These are phyloP conservation scores for Zoanthus gigantus DNA, from an alignment of 92 coral and sea anemone genomes.

Conservation along the genomic window DNA sequence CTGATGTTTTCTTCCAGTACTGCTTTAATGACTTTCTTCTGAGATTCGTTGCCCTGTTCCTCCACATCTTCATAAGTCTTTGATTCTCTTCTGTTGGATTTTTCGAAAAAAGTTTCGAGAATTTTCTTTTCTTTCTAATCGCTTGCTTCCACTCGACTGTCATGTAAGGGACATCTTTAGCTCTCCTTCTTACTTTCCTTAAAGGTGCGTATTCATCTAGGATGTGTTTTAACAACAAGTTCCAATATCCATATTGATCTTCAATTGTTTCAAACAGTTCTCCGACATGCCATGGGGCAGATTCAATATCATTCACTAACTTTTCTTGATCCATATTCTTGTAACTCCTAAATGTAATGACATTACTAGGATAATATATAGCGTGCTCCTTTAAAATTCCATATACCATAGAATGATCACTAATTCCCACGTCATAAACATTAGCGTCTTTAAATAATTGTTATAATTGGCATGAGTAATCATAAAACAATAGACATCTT, in stretches of 20 bases:
- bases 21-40: conserved; percentile 23
- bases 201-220: conserved; percentile 28
- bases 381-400: no score
- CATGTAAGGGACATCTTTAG: conserved; percentile 52
- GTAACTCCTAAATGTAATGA: conserved; percentile 14
- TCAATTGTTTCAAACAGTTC: conserved; percentile 28
- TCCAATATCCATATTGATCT: conserved; percentile 43
- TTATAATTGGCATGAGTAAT: no score
- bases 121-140: conserved; percentile 10
- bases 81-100: neutral
- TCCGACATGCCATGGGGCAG: conserved; percentile 45
- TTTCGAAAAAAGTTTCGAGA: neutral
- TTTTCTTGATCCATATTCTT: neutral
- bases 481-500: no score
- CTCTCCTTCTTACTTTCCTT: conserved; percentile 39
- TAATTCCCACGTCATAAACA: no score
- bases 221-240: conserved; percentile 26
- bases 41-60: conserved; percentile 32
- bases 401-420: no score
- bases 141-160: conserved; percentile 48
- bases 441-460: no score
- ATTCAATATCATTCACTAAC: neutral
- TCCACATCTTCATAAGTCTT: neutral
- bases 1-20: conserved; percentile 10
- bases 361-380: no score